Evolutionary conservation across 2,797 vertebrate species (phyloP), one percentile per base, ranked within the genome.

Genomic region (Eremophila alpestris): DNA sequence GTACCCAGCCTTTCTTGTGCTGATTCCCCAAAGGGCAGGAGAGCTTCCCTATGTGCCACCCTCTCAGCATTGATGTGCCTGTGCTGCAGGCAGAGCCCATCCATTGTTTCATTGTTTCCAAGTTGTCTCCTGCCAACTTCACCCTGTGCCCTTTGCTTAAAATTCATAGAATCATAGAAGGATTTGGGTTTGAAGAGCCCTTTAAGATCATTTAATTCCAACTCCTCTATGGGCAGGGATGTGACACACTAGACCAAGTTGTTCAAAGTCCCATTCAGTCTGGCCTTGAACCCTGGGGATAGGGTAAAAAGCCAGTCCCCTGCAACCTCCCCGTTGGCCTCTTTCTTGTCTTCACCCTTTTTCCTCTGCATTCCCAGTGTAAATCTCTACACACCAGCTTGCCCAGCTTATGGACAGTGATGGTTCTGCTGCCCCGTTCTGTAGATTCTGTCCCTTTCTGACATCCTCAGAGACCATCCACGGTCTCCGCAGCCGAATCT

Each of bases 1-100:
- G 30, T 17, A 46, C 34, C 11, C 45, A 64, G 51, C 24, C n/a
- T 23, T 70, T 23, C 38, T 29, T 38, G 14, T 9, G 36, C 43
- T 8, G 29, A 27, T 20, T 40, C 29, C 36, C 62, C 20, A 27
- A 40, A 48, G 21, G 8, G 8, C 0, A 3, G 2, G 3, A 54
- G 32, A 62, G 8, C 32, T n/a, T 71, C 11, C 9, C 13, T 0
- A 0, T 2, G 17, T 7, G 38, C 32, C 20, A n/a, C 6, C 7
- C 9, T 8, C 26, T 34, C 40, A 30, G 36, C 30, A 30, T 0
- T 1, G 23, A 27, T 2, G 13, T 11, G 24, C 11, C 5, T 10
- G 29, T 2, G 6, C 49, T 64, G 54, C 63, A 34, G 36, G 27
- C 6, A 26, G 55, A 22, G 5, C 16, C 45, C 23, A 51, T 41